Evolutionary conservation across 1,140 invertebrate species (phyloP).

Genomic region (Caenorhabditis latens): DNA sequence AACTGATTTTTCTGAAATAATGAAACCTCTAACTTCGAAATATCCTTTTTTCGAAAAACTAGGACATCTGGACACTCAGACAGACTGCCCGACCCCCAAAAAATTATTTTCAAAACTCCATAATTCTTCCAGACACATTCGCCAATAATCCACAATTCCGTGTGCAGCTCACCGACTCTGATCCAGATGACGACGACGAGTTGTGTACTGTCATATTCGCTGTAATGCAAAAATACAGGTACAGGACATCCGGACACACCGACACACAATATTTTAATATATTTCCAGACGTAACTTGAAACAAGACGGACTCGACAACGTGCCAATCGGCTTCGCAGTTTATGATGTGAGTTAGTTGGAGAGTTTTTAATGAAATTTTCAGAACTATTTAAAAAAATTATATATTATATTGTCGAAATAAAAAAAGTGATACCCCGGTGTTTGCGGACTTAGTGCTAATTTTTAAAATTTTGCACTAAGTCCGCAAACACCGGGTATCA

Average conservation of each 20-base stretch:
- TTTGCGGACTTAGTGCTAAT: too few relatives aligned
- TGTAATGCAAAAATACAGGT: slow-evolving; percentile 85
- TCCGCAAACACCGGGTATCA: too few relatives aligned
- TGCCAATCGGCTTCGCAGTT: slow-evolving; percentile 96
- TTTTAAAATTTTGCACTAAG: too few relatives aligned
- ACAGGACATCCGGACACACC: neutral
- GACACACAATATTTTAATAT: neutral
- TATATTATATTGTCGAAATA: too few relatives aligned
- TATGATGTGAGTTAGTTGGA: slow-evolving; percentile 83
- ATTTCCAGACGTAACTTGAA: slow-evolving; percentile 85
- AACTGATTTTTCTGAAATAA: too few relatives aligned
- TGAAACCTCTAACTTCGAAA: too few relatives aligned
- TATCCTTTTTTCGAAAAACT: too few relatives aligned
- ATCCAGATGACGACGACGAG: slow-evolving; percentile 81
- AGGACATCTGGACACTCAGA: too few relatives aligned
- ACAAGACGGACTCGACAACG: slow-evolving; percentile 89
- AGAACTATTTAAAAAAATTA: neutral
- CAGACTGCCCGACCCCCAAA: neutral
- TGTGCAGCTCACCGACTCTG: slow-evolving; percentile 88
- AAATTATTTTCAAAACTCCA: neutral
- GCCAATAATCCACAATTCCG: slow-evolving; percentile 91
- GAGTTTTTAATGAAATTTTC: neutral
- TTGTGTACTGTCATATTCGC: slow-evolving; percentile 92
- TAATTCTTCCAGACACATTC: slow-evolving; percentile 68
- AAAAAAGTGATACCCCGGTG: too few relatives aligned